Evolutionary conservation across 2,888 invertebrate genomes (phyloP).

Genomic region (Chirona hameri): DNA sequence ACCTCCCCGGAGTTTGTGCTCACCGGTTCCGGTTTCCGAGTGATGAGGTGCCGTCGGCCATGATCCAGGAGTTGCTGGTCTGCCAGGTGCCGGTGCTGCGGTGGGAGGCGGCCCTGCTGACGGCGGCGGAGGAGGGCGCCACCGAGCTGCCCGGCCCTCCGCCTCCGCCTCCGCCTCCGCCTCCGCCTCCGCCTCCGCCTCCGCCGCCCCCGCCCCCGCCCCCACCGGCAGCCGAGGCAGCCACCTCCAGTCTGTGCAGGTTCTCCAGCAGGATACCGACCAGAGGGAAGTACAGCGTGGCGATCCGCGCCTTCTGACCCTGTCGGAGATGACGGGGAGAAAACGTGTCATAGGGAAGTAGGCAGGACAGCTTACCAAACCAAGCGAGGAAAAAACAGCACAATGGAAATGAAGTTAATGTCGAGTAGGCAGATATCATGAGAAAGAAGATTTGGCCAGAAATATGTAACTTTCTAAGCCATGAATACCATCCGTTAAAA

Average conservation of each 20-base stretch:
- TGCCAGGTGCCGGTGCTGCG: constrained; percentile 5
- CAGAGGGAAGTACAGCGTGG: constrained; percentile 87
- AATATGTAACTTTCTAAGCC: no score
- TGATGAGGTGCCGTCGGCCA: not conserved
- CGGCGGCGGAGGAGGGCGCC: constrained; percentile 51
- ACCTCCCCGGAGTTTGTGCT: not conserved
- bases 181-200: no score
- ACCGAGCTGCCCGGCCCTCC: no score
- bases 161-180: no score
- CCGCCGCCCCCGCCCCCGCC: constrained; percentile 45
- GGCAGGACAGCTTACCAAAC: no score
- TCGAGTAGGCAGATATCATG: no score
- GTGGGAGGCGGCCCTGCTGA: constrained; percentile 10
- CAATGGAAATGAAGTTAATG: no score
- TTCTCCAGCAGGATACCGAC: constrained; percentile 83
- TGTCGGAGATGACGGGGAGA: constrained; percentile 41
- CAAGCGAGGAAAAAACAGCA: no score
- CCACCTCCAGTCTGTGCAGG: constrained; percentile 62
- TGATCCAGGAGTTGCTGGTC: not conserved
- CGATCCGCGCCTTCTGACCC: constrained; percentile 77
- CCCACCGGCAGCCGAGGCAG: constrained; percentile 44
- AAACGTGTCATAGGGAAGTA: not conserved
- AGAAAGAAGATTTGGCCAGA: no score
- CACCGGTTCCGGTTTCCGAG: not conserved
- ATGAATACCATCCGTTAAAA: no score